A percentile compares a stretch with the other conserved stretches of the same genome.
Evolutionary conservation across 2,797 vertebrate genomes (phyloP).

Genomic region (Pantherophis vulpinus): DNA sequence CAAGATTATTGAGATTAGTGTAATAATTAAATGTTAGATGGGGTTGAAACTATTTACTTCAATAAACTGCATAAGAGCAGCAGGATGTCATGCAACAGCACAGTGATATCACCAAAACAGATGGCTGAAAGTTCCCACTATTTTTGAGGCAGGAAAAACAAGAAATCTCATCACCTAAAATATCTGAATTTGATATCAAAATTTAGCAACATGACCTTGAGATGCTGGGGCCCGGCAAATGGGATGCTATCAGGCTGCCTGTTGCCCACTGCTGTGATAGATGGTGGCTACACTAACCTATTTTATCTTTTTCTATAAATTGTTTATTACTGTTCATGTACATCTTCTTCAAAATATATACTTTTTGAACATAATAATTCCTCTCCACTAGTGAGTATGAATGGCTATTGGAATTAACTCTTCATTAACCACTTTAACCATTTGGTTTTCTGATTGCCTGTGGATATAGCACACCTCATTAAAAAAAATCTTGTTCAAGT

Average conservation of each 20-base stretch:
- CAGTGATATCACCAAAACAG: background rate
- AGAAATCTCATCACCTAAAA: background rate
- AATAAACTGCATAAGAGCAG: background rate
- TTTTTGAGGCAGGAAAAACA: background rate
- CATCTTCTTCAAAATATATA: background rate
- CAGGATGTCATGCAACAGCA: background rate
- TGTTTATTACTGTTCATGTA: background rate
- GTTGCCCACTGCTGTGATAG: background rate
- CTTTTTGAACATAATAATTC: background rate
- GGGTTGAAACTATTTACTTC: background rate
- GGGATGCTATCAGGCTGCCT: background rate
- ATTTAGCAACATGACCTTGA: background rate
- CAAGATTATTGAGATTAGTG: background rate
- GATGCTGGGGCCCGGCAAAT: background rate
- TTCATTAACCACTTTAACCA: background rate
- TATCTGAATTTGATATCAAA: background rate
- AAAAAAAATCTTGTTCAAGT: background rate
- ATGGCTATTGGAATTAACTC: background rate
- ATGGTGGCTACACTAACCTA: background rate
- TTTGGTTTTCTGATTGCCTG: background rate
- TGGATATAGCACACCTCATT: background rate
- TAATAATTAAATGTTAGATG: background rate
- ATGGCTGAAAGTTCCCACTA: background rate
- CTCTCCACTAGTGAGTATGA: background rate
- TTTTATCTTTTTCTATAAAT: background rate